Evolutionary conservation across 2,888 invertebrate species (phyloP).

Genomic region (Apamea crenata): DNA sequence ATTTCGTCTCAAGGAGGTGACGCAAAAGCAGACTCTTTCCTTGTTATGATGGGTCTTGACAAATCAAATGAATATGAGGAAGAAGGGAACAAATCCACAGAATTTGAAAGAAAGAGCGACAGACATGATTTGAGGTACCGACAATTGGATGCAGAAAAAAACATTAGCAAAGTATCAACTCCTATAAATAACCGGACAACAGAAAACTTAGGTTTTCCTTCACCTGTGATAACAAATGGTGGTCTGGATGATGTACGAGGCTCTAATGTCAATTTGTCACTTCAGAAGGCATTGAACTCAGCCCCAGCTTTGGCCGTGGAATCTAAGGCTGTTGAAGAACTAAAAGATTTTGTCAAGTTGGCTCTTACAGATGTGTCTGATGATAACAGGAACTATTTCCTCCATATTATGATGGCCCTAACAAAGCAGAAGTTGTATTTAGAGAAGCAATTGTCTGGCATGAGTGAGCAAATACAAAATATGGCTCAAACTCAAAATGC

Average conservation of each 20-base stretch:
- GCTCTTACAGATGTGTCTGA: conserved; percentile 83
- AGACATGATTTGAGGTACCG: conserved; percentile 75
- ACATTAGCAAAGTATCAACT: conserved; percentile 85
- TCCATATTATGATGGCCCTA: conserved; percentile 87
- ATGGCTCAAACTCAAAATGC: conserved; percentile 83
- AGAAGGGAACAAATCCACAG: conserved; percentile 76
- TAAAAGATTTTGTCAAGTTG: conserved; percentile 85
- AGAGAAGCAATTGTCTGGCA: conserved; percentile 82
- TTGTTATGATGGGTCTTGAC: conserved; percentile 85
- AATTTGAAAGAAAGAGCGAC: conserved; percentile 79
- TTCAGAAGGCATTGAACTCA: conserved; percentile 70
- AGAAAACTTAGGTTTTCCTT: conserved; percentile 79
- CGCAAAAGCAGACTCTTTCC: conserved; percentile 84
- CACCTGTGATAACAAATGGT: conserved; percentile 80
- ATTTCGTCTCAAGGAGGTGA: conserved; percentile 73
- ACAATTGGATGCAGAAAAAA: conserved; percentile 80
- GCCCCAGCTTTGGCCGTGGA: conserved; percentile 70
- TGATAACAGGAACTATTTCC: conserved; percentile 85
- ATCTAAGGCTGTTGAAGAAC: conserved; percentile 78
- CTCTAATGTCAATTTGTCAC: conserved; percentile 72
- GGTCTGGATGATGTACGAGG: conserved; percentile 74
- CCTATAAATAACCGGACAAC: conserved; percentile 77
- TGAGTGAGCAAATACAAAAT: conserved; percentile 81
- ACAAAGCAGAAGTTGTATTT: conserved; percentile 87
- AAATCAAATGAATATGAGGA: conserved; percentile 82